A percentile compares a stretch with the other conserved stretches of the same genome.
Evolutionary conservation across 2,113 vertebrate species (phyloP).

Genomic region (Oxyura jamaicensis): DNA sequence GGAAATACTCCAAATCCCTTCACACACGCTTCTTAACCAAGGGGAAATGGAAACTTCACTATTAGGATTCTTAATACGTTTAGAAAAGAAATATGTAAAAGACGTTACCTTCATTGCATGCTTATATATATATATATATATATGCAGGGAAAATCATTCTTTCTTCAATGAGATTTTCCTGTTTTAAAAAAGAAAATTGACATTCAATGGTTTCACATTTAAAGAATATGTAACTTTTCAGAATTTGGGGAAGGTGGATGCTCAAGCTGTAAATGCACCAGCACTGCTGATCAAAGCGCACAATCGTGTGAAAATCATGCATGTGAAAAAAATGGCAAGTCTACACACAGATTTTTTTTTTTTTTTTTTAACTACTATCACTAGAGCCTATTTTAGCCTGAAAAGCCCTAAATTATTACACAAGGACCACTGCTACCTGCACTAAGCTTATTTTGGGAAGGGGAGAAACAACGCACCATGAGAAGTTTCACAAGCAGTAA

Average conservation of each 20-base stretch:
- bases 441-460: accelerated
- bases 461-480: neutral
- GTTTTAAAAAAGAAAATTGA: neutral
- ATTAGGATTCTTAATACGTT: neutral
- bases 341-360: accelerated
- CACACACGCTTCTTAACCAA: neutral
- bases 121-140: neutral
- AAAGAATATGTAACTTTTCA: neutral
- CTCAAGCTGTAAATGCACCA: neutral
- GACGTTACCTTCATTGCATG: neutral
- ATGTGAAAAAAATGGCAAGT: neutral
- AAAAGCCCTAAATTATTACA: neutral
- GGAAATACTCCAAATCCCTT: neutral
- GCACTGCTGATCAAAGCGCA: neutral
- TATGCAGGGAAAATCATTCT: accelerated
- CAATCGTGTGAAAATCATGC: neutral
- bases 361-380: neutral
- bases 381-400: accelerated
- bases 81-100: neutral
- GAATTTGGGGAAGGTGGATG: accelerated
- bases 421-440: neutral
- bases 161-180: neutral
- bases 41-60: neutral
- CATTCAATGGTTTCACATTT: neutral
- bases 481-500: accelerated